Percentiles rank a stretch among this genome's conserved stretches.
phyloP scores from a whole-genome alignment of 2,797 vertebrate genomes.

The Muraenolepis orangiensis region DNA sequence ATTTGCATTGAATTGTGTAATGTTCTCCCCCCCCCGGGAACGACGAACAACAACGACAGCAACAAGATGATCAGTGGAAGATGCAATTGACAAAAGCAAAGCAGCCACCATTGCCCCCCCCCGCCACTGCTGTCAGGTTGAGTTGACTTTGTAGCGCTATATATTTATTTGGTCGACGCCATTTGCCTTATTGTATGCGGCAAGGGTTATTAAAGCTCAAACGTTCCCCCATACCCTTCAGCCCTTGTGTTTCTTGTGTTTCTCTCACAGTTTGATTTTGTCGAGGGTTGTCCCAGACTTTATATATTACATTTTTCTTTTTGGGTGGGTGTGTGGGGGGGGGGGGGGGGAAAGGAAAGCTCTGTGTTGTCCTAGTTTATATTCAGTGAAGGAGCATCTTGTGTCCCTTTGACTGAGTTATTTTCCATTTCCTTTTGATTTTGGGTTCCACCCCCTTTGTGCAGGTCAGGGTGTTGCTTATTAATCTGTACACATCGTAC shows the following conservation, averaged over 20 bases:
- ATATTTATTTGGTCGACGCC: background rate
- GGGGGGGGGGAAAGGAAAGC: background rate
- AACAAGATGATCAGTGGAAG: background rate
- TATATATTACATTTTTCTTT: background rate
- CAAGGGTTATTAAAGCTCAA: background rate
- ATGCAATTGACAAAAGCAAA: background rate
- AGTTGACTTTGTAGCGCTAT: background rate
- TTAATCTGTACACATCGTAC: slow-evolving; percentile 45
- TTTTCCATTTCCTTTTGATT: slow-evolving; percentile 37
- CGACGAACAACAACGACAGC: background rate
- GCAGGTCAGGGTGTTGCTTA: slow-evolving; percentile 51
- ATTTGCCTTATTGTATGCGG: slow-evolving; percentile 10
- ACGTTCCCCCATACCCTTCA: slow-evolving; percentile 4
- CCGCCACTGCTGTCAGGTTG: too few relatives aligned
- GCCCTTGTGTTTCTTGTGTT: slow-evolving; percentile 19
- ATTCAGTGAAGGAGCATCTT: slow-evolving; percentile 46
- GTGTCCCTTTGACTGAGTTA: slow-evolving; percentile 37
- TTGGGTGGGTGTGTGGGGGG: background rate
- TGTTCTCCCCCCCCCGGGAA: background rate
- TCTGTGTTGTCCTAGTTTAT: slow-evolving; percentile 37
- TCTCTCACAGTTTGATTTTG: slow-evolving; percentile 30
- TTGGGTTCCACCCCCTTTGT: too few relatives aligned
- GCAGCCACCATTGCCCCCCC: background rate
- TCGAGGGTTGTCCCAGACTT: slow-evolving; percentile 36
- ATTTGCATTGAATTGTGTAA: background rate